phyloP scores from a whole-genome alignment of 2,888 invertebrate genomes.

The Zaprionus bogoriensis region DNA sequence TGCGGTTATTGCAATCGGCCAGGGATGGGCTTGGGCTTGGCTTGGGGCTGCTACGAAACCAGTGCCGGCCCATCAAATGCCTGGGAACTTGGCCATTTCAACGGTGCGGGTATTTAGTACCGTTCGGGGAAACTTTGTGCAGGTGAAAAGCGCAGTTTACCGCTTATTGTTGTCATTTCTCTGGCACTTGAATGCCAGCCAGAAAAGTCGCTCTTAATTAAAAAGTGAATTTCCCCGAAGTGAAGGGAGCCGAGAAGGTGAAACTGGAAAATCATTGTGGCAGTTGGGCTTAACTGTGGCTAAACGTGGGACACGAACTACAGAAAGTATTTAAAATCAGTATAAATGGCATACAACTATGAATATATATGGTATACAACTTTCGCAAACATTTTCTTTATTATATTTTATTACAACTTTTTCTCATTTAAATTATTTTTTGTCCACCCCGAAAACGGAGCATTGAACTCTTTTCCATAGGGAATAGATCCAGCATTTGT shows the following conservation, averaged over 20 bases:
- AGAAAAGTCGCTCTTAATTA: slow-evolving; percentile 23
- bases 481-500: not conserved
- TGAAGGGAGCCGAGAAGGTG: not conserved
- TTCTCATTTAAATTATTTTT: no score
- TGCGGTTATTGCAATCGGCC: slow-evolving; percentile 10
- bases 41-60: slow-evolving; percentile 29
- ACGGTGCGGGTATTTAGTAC: slow-evolving; percentile 16
- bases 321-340: no score
- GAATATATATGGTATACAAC: no score
- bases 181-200: slow-evolving; percentile 8
- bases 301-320: no score
- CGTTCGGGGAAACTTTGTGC: slow-evolving; percentile 4
- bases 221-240: not conserved
- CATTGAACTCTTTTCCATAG: slow-evolving; percentile 28
- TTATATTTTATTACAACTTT: no score
- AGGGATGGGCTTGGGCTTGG: slow-evolving; percentile 34
- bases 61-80: slow-evolving; percentile 9
- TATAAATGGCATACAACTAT: no score
- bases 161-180: slow-evolving; percentile 21
- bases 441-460: no score
- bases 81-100: slow-evolving; percentile 26
- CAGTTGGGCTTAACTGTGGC: no score
- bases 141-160: slow-evolving; percentile 32
- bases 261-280: not conserved
- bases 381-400: no score